Evolutionary conservation across 2,888 invertebrate genomes (phyloP).

Genomic region (Chymomyza amoena): DNA sequence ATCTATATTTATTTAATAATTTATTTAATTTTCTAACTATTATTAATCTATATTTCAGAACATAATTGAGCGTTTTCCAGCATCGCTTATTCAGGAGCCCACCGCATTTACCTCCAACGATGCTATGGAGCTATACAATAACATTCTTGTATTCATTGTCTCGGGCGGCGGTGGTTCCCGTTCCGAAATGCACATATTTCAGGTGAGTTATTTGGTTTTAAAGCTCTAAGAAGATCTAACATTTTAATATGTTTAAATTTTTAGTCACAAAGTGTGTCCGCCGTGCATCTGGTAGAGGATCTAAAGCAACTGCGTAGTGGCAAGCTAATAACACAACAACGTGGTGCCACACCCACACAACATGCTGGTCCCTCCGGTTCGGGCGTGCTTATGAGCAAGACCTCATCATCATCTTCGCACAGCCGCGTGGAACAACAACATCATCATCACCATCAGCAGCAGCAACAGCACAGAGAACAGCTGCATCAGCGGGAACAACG

Average conservation of each 20-base stretch:
- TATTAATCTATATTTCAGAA: slow-evolving; percentile 82
- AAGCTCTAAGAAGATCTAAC: not conserved
- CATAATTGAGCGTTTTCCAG: slow-evolving; percentile 97
- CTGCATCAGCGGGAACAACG: slow-evolving; percentile 44
- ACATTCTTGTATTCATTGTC: slow-evolving; percentile 98
- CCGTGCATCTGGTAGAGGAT: slow-evolving; percentile 91
- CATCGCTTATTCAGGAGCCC: slow-evolving; percentile 94
- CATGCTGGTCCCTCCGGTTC: slow-evolving; percentile 46
- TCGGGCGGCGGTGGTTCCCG: slow-evolving; percentile 84
- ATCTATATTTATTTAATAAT: too few species aligned
- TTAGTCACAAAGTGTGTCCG: slow-evolving; percentile 89
- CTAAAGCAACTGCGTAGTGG: slow-evolving; percentile 85
- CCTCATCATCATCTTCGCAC: slow-evolving; percentile 64
- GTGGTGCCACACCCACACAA: slow-evolving; percentile 72
- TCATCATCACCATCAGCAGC: slow-evolving; percentile 35
- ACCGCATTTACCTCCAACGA: slow-evolving; percentile 98
- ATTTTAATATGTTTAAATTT: slow-evolving; percentile 2
- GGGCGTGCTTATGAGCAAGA: slow-evolving; percentile 67
- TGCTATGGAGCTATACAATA: slow-evolving; percentile 98
- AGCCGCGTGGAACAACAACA: slow-evolving; percentile 52
- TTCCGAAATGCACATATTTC: slow-evolving; percentile 98
- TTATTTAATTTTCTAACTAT: not conserved
- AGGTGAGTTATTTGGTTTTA: slow-evolving; percentile 79
- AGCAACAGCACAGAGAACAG: slow-evolving; percentile 31
- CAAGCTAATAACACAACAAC: slow-evolving; percentile 81